Conservation (phyloP, 2,797 vertebrate species). For the Pristis pectinata region DNA sequence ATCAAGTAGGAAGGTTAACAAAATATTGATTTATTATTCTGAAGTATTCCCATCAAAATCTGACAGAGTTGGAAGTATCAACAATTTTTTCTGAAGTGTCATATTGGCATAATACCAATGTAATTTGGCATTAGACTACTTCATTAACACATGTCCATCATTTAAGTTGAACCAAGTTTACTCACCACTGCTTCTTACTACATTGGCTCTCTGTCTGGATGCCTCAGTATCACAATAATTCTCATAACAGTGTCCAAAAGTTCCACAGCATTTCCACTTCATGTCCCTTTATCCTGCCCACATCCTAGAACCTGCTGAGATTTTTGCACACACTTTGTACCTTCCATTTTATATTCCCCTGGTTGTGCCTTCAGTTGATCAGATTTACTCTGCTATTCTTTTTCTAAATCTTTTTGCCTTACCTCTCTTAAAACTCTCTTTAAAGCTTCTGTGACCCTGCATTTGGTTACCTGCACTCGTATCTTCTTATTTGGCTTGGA, state of each 20-base stretch:
- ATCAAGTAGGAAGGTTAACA: not conserved
- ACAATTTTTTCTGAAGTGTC: not conserved
- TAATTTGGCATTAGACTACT: not conserved
- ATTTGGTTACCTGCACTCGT: not conserved
- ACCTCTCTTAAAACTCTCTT: not conserved
- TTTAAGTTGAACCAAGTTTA: not conserved
- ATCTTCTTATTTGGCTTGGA: too few species aligned
- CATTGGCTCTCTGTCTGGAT: too few species aligned
- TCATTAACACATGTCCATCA: too few species aligned
- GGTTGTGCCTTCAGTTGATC: not conserved
- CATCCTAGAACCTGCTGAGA: not conserved
- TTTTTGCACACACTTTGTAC: too few species aligned
- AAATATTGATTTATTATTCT: not conserved
- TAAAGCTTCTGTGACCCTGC: not conserved
- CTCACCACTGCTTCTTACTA: too few species aligned
- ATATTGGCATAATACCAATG: too few species aligned
- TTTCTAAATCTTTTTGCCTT: too few species aligned
- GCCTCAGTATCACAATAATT: not conserved
- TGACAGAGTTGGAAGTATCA: not conserved
- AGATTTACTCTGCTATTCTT: too few species aligned
- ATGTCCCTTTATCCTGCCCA: not conserved
- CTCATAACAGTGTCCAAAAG: not conserved
- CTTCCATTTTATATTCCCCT: too few species aligned
- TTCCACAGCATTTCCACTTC: not conserved
- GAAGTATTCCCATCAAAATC: not conserved